Evolutionary conservation across 2,888 invertebrate species (phyloP).

Genomic region (Caenorhabditis macrosperma): DNA sequence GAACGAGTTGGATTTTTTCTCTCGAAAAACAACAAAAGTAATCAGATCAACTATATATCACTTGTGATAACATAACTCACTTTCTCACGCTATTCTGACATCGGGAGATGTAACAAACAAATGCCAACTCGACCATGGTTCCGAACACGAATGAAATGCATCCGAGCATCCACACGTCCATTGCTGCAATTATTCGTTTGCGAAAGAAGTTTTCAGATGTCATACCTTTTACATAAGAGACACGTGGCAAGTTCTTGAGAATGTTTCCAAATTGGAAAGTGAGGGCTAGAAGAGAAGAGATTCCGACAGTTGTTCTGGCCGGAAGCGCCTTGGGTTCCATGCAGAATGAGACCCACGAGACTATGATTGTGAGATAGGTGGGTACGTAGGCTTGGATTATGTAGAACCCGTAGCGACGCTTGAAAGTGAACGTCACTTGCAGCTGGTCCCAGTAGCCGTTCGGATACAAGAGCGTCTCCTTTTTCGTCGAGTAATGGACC

Average conservation of each 20-base stretch:
- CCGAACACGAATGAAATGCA: slow-evolving; percentile 80
- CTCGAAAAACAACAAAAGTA: background rate
- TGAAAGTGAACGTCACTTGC: slow-evolving; percentile 79
- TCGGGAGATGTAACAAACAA: slow-evolving; percentile 80
- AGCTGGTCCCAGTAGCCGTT: slow-evolving; percentile 77
- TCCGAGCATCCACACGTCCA: slow-evolving; percentile 80
- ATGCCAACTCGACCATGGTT: slow-evolving; percentile 80
- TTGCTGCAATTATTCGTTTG: no score
- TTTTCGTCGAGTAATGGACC: slow-evolving; percentile 74
- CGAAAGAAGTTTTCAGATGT: slow-evolving; percentile 11
- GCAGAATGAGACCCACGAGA: slow-evolving; percentile 80
- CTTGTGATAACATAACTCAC: slow-evolving; percentile 38
- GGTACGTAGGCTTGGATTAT: slow-evolving; percentile 80
- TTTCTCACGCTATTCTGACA: slow-evolving; percentile 72
- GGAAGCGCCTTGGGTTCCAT: slow-evolving; percentile 80
- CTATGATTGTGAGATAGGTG: slow-evolving; percentile 78
- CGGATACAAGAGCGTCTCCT: slow-evolving; percentile 73
- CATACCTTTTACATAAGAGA: slow-evolving; percentile 78
- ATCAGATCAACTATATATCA: background rate
- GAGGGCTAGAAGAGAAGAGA: slow-evolving; percentile 78
- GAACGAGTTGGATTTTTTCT: slow-evolving; percentile 10
- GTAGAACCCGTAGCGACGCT: slow-evolving; percentile 80
- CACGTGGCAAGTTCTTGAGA: slow-evolving; percentile 79
- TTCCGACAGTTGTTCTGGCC: slow-evolving; percentile 80
- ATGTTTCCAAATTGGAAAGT: slow-evolving; percentile 80